These are phyloP conservation scores for Nomada fabriciana DNA, from an alignment of 2,888 invertebrate genomes.

Conservation along the genomic window DNA sequence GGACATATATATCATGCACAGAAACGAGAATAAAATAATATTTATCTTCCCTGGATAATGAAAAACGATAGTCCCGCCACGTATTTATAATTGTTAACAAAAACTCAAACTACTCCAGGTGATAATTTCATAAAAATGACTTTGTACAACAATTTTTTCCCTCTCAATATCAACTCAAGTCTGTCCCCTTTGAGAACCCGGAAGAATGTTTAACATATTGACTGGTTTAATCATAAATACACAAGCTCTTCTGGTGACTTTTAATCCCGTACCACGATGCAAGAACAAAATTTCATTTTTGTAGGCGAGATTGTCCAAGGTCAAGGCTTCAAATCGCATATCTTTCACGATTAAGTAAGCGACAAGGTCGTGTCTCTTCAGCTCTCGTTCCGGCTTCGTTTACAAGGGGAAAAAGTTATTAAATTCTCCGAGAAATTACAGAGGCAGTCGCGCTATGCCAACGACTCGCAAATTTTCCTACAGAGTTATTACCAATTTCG, in stretches of 20 bases:
- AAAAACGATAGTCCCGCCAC: no score
- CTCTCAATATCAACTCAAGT: not conserved
- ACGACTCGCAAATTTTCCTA: constrained; percentile 30
- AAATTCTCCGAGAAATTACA: constrained; percentile 40
- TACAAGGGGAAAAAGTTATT: constrained; percentile 39
- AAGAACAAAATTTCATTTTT: constrained; percentile 36
- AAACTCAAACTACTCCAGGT: not conserved
- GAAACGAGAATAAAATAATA: no score
- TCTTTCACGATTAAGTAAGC: constrained; percentile 8
- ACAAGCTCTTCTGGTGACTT: not conserved
- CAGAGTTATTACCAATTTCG: constrained; percentile 37
- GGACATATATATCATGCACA: no score
- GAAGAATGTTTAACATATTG: constrained; percentile 2
- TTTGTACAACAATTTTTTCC: not conserved
- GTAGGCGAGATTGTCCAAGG: not conserved
- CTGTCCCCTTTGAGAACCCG: constrained; percentile 16
- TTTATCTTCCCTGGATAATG: no score
- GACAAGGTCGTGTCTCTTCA: constrained; percentile 32
- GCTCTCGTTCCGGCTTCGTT: constrained; percentile 37
- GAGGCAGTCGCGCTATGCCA: not conserved
- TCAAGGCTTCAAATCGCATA: constrained; percentile 33
- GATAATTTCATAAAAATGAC: not conserved
- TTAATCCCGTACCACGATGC: constrained; percentile 6
- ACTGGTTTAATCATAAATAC: not conserved
- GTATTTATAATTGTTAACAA: no score